Evolutionary conservation across 1,140 invertebrate genomes (phyloP), one percentile per base, ranked within the genome.

Genomic region (Coenobita brevimanus): DNA sequence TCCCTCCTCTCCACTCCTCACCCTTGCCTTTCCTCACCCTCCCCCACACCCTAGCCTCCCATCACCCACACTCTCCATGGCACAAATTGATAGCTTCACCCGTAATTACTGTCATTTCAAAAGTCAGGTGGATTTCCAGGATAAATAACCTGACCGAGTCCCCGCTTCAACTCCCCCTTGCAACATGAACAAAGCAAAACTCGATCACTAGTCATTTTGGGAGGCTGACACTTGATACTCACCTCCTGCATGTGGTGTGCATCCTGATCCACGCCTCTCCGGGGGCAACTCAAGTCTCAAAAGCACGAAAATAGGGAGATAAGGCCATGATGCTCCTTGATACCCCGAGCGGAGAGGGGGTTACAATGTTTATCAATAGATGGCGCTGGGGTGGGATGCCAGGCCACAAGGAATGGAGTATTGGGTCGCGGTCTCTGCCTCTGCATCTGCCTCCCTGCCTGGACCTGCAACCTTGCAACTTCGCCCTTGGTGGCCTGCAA

Each of bases 311-410:
- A 78, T 50, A 69, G 30, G 43, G 83, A 86, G 83, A 86, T 86
- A 86, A 86, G 73, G 73, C 83, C 83, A 86, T 86, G 83, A 86
- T 86, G 83, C 83, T 86, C 75, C 83, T 71, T 36, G 83, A 78
- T 86, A 79, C 75, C 75, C 83, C 75, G 73, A 67, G 64, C 62
- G 54, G 83, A 73, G 78, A 73, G 73, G 73, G 62, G 83, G 76
- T 86, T 86, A 86, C 83, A 86, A 86, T 86, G 83, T 86, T 86
- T 86, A 86, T 86, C 83, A 86, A 86, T 78, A 86, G 83, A 86
- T 86, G 83, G 83, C 73, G 83, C 54, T 86, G 75, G 67, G 83
- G n/a, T 43, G 69, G 69, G 69, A 84, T 84, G 82, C 82, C 82
- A 84, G 82, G 82, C 82, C 69, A 60, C 69, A 75, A 30, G 69